phyloP scores from a whole-genome alignment of 2,113 vertebrate species.

The Gavia stellata region DNA sequence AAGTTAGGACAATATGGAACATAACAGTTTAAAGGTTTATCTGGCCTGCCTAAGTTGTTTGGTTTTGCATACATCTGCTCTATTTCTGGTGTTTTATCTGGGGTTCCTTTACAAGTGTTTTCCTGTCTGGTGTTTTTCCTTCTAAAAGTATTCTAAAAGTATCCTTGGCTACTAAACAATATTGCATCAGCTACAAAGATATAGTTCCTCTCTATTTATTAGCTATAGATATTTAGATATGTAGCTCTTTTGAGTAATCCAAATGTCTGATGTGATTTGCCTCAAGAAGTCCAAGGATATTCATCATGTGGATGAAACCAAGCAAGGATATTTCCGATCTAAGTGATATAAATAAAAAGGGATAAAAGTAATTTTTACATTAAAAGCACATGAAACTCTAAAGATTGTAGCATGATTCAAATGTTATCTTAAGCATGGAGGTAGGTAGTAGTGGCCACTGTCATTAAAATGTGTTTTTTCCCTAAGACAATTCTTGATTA shows the following conservation, averaged over 20 bases:
- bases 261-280: not conserved
- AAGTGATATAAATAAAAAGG: not conserved
- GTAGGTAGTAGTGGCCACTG: not conserved
- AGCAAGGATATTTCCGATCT: not conserved
- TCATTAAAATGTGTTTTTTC: not conserved
- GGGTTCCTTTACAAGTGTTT: not conserved
- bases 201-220: not conserved
- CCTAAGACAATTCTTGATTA: not conserved
- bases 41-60: not conserved
- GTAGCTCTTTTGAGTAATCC: not conserved
- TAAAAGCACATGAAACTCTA: not conserved
- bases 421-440: not conserved
- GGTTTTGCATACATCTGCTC: not conserved
- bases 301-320: not conserved
- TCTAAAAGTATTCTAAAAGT: slow-evolving; percentile 33
- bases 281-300: not conserved
- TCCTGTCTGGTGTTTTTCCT: slow-evolving; percentile 1
- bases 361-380: not conserved
- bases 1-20: not conserved
- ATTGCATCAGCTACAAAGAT: not conserved
- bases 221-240: no score
- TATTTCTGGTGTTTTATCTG: not conserved
- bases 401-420: not conserved
- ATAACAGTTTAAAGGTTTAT: not conserved
- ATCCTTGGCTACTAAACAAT: not conserved